Conservation (phyloP, 2,888 invertebrate genomes). For the Lycophotia porphyrea region DNA sequence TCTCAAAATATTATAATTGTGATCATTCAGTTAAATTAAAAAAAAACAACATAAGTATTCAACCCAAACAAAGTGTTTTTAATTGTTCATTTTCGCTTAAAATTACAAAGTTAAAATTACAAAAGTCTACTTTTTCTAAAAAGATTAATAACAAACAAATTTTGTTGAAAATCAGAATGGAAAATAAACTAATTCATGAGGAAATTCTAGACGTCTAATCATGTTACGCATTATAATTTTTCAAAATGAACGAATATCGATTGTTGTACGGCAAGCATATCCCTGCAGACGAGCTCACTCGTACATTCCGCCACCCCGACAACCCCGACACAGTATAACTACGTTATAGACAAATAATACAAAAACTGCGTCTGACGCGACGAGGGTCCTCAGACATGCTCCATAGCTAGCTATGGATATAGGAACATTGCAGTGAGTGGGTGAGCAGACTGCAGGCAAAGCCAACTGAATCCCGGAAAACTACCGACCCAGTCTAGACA, state of each 20-base stretch:
- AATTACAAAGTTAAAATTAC: slow-evolving; percentile 1
- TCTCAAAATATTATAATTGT: not conserved
- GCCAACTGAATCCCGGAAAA: slow-evolving; percentile 90
- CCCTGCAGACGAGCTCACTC: slow-evolving; percentile 78
- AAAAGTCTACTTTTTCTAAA: not conserved
- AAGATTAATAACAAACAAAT: not conserved
- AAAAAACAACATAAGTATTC: not conserved
- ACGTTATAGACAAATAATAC: slow-evolving; percentile 80
- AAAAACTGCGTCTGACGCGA: slow-evolving; percentile 84
- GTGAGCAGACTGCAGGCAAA: slow-evolving; percentile 89
- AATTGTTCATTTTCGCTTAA: not conserved
- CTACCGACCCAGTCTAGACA: slow-evolving; percentile 91
- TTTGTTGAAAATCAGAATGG: not conserved
- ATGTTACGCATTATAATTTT: slow-evolving; percentile 15
- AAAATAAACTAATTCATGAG: not conserved
- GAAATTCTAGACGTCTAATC: slow-evolving; percentile 4
- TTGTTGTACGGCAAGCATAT: slow-evolving; percentile 72
- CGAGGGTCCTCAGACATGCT: slow-evolving; percentile 87
- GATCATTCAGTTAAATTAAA: not conserved
- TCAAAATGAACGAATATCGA: slow-evolving; percentile 66
- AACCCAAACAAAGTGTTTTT: not conserved
- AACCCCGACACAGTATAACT: slow-evolving; percentile 65
- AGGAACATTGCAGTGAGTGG: slow-evolving; percentile 88
- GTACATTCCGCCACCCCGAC: slow-evolving; percentile 72
- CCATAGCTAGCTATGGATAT: slow-evolving; percentile 75